Percentiles rank a stretch among this genome's conserved stretches.
Evolutionary conservation across 53 echinoderm and acorn worm genomes (phyloP).

Genomic region (Henricia sp.): DNA sequence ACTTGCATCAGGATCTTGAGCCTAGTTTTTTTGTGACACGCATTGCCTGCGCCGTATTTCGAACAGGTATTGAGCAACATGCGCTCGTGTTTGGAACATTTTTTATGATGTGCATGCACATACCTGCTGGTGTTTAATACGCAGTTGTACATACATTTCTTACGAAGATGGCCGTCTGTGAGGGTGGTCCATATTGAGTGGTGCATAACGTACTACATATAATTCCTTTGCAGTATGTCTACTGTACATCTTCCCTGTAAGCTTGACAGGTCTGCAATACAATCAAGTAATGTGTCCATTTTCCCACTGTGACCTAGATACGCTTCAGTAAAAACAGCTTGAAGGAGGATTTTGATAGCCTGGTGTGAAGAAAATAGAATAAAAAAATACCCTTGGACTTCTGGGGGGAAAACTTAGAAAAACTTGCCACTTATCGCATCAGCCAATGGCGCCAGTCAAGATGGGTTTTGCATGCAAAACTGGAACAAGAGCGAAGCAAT

Average conservation of each 20-base stretch:
- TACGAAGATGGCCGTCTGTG: not conserved
- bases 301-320: conserved; percentile 33
- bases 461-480: conserved; percentile 13
- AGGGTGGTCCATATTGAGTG: too few relatives aligned
- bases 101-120: too few relatives aligned
- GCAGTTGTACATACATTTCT: not conserved
- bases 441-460: conserved; percentile 42
- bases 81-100: too few relatives aligned
- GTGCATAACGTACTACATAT: not conserved
- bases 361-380: not conserved
- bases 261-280: too few relatives aligned
- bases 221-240: not conserved
- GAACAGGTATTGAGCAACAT: too few relatives aligned
- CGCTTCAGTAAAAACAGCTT: not conserved
- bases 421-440: conserved; percentile 28
- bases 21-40: too few relatives aligned
- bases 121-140: too few relatives aligned
- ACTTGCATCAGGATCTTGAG: too few relatives aligned
- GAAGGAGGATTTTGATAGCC: not conserved
- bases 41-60: too few relatives aligned
- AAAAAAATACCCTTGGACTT: not conserved
- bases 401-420: not conserved
- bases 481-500: conserved; percentile 46
- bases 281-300: not conserved
- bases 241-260: not conserved